Evolutionary conservation across 2,797 vertebrate genomes (phyloP).

Genomic region (Hippopotamyrus pictus): DNA sequence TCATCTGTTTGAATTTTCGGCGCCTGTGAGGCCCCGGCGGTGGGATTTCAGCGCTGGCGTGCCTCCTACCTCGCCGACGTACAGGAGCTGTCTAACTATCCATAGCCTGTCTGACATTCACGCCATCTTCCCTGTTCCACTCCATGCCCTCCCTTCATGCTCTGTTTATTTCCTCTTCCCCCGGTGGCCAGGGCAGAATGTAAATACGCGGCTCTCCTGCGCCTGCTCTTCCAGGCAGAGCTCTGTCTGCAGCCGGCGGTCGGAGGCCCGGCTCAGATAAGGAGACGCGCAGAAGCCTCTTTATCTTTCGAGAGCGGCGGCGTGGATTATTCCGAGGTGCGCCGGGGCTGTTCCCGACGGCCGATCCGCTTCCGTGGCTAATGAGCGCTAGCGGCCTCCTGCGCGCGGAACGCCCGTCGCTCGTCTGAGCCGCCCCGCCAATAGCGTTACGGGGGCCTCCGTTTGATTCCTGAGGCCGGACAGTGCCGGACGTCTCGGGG

Average conservation of each 20-base stretch:
- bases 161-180: constrained; percentile 21
- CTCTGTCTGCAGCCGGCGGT: neutral
- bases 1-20: neutral
- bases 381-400: constrained; percentile 26
- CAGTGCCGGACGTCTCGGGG: neutral
- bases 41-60: constrained; percentile 23
- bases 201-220: neutral
- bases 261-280: constrained; percentile 1
- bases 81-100: constrained; percentile 59
- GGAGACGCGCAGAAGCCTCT: neutral
- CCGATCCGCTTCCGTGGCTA: constrained; percentile 13
- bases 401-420: neutral
- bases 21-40: neutral
- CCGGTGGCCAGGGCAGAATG: neutral
- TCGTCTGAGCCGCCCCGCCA: neutral
- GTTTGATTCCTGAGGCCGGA: neutral
- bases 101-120: constrained; percentile 73
- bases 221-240: neutral
- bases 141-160: constrained; percentile 29
- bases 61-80: constrained; percentile 25
- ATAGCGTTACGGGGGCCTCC: neutral
- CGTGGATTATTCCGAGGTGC: neutral
- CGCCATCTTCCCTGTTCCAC: constrained; percentile 39
- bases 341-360: neutral
- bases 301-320: neutral